Conservation (phyloP, 2,797 vertebrate genomes). For the Sebastolobus altivelis region DNA sequence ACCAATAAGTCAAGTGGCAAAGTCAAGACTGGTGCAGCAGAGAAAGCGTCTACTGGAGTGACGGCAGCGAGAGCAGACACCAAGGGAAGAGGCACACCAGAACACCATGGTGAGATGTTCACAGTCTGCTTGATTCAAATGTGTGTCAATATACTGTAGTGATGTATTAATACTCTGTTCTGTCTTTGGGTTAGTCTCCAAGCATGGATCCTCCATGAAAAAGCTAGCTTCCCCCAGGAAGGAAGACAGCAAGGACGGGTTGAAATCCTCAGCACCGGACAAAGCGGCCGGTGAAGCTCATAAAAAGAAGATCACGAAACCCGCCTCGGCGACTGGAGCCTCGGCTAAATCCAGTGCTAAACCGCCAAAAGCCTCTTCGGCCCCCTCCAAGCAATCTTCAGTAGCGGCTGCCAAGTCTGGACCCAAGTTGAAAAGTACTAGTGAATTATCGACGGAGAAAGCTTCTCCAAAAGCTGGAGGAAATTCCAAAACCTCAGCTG, state of each 20-base stretch:
- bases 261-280: slow-evolving; percentile 65
- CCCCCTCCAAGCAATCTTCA: slow-evolving; percentile 80
- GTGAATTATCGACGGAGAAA: slow-evolving; percentile 79
- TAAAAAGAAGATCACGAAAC: slow-evolving; percentile 87
- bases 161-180: slow-evolving; percentile 12
- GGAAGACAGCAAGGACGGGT: slow-evolving; percentile 85
- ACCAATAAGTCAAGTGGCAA: slow-evolving; percentile 86
- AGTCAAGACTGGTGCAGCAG: slow-evolving; percentile 78
- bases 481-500: slow-evolving; percentile 78
- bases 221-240: slow-evolving; percentile 90
- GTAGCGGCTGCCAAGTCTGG: slow-evolving; percentile 81
- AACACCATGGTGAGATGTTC: slow-evolving; percentile 86
- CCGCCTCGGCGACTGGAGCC: slow-evolving; percentile 65
- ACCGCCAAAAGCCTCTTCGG: slow-evolving; percentile 70
- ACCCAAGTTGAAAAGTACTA: slow-evolving; percentile 84
- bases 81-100: slow-evolving; percentile 84
- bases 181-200: slow-evolving; percentile 81
- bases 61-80: slow-evolving; percentile 78
- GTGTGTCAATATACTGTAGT: background rate
- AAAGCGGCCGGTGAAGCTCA: slow-evolving; percentile 76
- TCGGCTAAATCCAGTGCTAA: slow-evolving; percentile 84
- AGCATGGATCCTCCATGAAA: slow-evolving; percentile 81
- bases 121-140: background rate
- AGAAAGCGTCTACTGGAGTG: slow-evolving; percentile 80
- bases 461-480: slow-evolving; percentile 80